Evolutionary conservation across 2,797 vertebrate genomes (phyloP).

Genomic region (Acestrorhynchus altus): DNA sequence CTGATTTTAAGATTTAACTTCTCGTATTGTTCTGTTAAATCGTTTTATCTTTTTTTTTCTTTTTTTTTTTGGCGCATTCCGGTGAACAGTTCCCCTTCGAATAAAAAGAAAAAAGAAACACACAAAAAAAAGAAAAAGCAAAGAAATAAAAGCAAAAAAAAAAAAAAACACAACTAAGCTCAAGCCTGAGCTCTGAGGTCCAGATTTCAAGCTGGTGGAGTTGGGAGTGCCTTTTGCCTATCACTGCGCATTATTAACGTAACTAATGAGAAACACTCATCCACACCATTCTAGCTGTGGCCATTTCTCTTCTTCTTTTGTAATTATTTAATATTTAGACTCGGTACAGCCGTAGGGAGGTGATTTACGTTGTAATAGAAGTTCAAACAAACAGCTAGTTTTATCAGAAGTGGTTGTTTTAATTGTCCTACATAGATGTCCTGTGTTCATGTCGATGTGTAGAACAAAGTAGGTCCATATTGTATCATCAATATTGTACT

Average conservation of each 20-base stretch:
- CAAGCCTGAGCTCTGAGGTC: conserved; percentile 32
- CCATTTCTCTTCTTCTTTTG: conserved; percentile 63
- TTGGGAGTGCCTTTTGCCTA: conserved; percentile 84
- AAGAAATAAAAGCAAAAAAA: conserved; percentile 55
- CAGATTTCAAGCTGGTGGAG: conserved; percentile 69
- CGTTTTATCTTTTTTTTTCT: too few relatives aligned
- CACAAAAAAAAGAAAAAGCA: conserved; percentile 56
- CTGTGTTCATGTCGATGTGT: conserved; percentile 89
- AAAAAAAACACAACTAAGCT: conserved; percentile 23
- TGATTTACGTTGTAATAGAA: conserved; percentile 75
- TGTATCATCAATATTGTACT: conserved; percentile 88
- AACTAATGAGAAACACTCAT: conserved; percentile 72
- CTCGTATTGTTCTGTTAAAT: conserved; percentile 26
- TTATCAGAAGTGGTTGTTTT: conserved; percentile 82
- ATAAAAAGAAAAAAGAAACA: conserved; percentile 11
- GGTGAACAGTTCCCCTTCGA: conserved; percentile 64
- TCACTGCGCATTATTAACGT: conserved; percentile 73
- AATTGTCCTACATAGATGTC: conserved; percentile 84
- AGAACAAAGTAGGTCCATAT: conserved; percentile 84
- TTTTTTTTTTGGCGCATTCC: conserved; percentile 44
- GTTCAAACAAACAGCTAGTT: conserved; percentile 77
- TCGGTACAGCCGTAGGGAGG: conserved; percentile 77
- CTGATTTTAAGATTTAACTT: too few relatives aligned
- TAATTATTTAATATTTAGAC: conserved; percentile 77
- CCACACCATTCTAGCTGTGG: conserved; percentile 67